Base-by-base conservation (phyloP, 2,113 vertebrate species). In the Crotalus horridus region DNA sequence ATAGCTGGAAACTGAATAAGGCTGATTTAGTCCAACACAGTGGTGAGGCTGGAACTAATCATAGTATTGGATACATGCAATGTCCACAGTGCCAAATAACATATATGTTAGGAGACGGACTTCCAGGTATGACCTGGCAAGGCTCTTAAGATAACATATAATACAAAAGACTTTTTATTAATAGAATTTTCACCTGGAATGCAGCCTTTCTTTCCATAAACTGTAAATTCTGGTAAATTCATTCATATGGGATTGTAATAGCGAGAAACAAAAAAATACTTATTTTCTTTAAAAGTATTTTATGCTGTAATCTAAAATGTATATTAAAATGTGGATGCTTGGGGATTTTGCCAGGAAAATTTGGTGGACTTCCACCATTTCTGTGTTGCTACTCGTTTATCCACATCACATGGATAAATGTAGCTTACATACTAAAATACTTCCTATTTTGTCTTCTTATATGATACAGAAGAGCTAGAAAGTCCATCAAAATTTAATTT, bases 401-500 rank as follows among this genome's bases (percentile, higher is more conserved):
- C 17, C 24, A 6, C 33, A 4, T 1, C 13, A 11, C 33, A 89
- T 59, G 26, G 59, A 86, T 8, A 81, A 81, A 43, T 81, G 92
- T 81, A 89, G 43, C 87, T 58, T 92, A 43, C 85, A 91, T 69
- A 43, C 3, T 9, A 86, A 2, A 1, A 0, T 26, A 1, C 53
- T 92, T 94, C 29, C 46, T 0, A 0, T 12, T 74, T 48, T 87
- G 64, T 85, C 6, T n/a, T 88, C 55, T 55, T 94, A 48, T 0
- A 0, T 29, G 8, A 91, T 59, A 90, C 1, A 23, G 1, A 0
- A 43, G 24, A 8, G n/a, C 20, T 26, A 43, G 10, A 24, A 86
- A 26, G 69, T 89, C 61, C 48, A 0, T 59, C 54, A 21, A 89
- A 55, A 46, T 21, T 23, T 91, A 93, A 33, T 12, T 88, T 91